phyloP scores from a whole-genome alignment of 2,113 vertebrate species.

The Zosterops hypoxanthus region DNA sequence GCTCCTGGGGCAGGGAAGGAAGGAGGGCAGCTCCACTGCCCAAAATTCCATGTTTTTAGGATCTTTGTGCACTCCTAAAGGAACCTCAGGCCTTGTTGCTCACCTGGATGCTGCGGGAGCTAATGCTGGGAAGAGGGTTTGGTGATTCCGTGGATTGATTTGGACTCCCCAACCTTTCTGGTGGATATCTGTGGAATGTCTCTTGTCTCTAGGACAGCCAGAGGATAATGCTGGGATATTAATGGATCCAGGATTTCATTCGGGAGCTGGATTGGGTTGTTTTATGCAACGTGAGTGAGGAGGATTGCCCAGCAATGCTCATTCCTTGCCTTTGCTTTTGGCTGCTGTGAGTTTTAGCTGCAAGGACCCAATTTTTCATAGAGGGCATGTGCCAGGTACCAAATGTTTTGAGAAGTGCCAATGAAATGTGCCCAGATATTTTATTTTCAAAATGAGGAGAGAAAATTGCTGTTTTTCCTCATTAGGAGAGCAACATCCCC shows the following conservation, averaged over 20 bases:
- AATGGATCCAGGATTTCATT: not conserved
- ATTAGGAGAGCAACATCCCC: not conserved
- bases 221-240: not conserved
- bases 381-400: not conserved
- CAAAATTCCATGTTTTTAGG: not conserved
- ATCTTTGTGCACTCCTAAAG: rapidly evolving
- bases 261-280: not conserved
- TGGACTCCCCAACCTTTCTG: rapidly evolving
- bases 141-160: not conserved
- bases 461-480: not conserved
- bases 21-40: not conserved
- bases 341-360: not conserved
- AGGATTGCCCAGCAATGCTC: not conserved
- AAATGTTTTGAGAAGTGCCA: not conserved
- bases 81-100: not conserved
- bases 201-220: not conserved
- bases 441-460: not conserved
- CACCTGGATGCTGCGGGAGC: not conserved
- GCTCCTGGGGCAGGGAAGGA: not conserved
- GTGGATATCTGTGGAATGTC: not conserved
- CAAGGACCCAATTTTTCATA: not conserved
- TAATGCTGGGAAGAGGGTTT: not conserved
- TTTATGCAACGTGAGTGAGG: rapidly evolving
- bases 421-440: not conserved
- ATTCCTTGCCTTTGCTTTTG: not conserved